Evolutionary conservation across 2,113 vertebrate genomes (phyloP).

Genomic region (Lipophrys pholis): DNA sequence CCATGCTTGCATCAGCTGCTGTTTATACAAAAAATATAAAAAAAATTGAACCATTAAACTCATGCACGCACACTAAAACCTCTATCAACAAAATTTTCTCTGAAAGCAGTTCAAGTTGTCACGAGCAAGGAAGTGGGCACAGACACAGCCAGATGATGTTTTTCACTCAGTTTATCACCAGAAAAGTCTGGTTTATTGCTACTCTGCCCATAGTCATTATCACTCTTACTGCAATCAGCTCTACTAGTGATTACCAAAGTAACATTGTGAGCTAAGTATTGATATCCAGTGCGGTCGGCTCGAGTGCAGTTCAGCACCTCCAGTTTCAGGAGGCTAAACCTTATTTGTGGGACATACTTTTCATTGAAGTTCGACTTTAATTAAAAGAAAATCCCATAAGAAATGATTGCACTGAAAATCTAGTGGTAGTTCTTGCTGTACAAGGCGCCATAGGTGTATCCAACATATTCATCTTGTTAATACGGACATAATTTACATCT

Average conservation of each 20-base stretch:
- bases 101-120: no score
- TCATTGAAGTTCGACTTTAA: background rate
- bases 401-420: background rate
- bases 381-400: background rate
- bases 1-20: no score
- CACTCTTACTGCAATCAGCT: constrained; percentile 47
- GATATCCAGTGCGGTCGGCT: constrained; percentile 12
- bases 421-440: background rate
- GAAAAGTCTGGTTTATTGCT: constrained; percentile 44
- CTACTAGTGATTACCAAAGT: constrained; percentile 36
- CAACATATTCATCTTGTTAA: constrained; percentile 6
- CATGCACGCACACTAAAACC: no score
- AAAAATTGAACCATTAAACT: no score
- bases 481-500: constrained; percentile 26
- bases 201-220: constrained; percentile 43
- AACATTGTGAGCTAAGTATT: constrained; percentile 18
- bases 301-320: constrained; percentile 11
- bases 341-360: background rate
- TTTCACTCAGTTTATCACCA: constrained; percentile 15
- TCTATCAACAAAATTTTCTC: no score
- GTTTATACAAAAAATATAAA: no score
- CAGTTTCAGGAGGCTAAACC: background rate
- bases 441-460: background rate
- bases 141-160: no score
- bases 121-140: no score